Conservation (phyloP, 1,140 invertebrate genomes). For the Drosophila ercepeae region DNA sequence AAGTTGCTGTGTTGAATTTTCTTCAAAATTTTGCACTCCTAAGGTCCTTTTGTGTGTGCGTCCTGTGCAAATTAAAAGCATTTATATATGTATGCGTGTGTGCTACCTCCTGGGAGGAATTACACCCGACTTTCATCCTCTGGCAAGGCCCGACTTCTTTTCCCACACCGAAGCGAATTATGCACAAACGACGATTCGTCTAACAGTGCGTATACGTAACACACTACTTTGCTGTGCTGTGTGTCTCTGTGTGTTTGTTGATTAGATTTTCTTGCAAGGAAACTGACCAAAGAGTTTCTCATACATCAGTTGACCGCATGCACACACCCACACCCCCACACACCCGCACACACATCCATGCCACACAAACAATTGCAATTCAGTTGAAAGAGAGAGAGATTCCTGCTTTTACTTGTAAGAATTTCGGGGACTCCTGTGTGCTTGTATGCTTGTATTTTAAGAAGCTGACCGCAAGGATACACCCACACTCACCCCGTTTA, state of each 20-base stretch:
- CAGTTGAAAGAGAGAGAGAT: constrained; percentile 31
- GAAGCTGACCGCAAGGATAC: constrained; percentile 63
- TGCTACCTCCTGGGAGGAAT: constrained; percentile 66
- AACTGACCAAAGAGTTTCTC: constrained; percentile 76
- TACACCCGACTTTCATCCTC: constrained; percentile 30
- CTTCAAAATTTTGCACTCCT: constrained; percentile 71
- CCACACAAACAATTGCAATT: constrained; percentile 3
- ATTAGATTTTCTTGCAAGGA: constrained; percentile 82
- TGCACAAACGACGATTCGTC: constrained; percentile 69
- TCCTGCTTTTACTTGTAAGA: constrained; percentile 69
- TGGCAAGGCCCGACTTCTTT: not conserved
- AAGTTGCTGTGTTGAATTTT: constrained; percentile 56
- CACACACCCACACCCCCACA: constrained; percentile 14
- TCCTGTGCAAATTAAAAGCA: constrained; percentile 76
- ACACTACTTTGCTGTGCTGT: constrained; percentile 26
- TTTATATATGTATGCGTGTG: constrained; percentile 56
- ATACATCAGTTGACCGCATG: constrained; percentile 70
- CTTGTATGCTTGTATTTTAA: constrained; percentile 67
- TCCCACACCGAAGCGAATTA: constrained; percentile 53
- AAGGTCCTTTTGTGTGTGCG: constrained; percentile 44
- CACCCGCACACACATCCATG: constrained; percentile 2
- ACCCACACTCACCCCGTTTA: not conserved
- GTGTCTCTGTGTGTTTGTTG: constrained; percentile 55
- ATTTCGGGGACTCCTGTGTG: constrained; percentile 45
- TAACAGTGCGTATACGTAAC: constrained; percentile 74